phyloP scores from a whole-genome alignment of 2,888 invertebrate species.

The Phrixothrix hirtus region DNA sequence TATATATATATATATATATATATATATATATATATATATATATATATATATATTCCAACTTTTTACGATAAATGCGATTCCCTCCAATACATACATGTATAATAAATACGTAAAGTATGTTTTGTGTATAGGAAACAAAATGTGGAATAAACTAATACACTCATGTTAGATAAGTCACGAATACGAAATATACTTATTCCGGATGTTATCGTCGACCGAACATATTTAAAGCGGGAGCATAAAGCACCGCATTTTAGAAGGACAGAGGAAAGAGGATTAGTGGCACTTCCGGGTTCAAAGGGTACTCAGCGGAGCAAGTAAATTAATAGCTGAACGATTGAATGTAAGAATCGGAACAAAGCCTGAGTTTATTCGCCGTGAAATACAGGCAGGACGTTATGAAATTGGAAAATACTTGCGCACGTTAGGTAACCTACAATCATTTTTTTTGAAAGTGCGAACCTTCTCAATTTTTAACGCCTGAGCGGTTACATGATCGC shows the following conservation, averaged over 20 bases:
- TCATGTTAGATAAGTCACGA: too few relatives aligned
- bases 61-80: too few relatives aligned
- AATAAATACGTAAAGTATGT: too few relatives aligned
- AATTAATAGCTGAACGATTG: conserved; percentile 30
- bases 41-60: too few relatives aligned
- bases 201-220: conserved; percentile 11
- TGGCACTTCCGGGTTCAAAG: conserved; percentile 24
- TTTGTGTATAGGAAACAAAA: not conserved
- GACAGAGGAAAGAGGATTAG: conserved; percentile 21
- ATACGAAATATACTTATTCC: conserved; percentile 14
- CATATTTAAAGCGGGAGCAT: conserved; percentile 14
- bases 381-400: conserved; percentile 26
- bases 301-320: conserved; percentile 28
- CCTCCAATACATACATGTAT: too few relatives aligned
- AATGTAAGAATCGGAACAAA: conserved; percentile 26
- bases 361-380: conserved; percentile 26
- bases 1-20: too few relatives aligned
- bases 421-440: conserved; percentile 22
- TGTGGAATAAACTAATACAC: too few relatives aligned
- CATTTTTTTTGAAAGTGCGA: conserved; percentile 29
- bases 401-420: conserved; percentile 30
- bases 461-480: conserved; percentile 29
- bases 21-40: too few relatives aligned
- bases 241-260: conserved; percentile 12
- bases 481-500: conserved; percentile 24